Evolutionary conservation across 2,888 invertebrate species (phyloP), one percentile per base, ranked within the genome.

Genomic region (Campoplex capitator): DNA sequence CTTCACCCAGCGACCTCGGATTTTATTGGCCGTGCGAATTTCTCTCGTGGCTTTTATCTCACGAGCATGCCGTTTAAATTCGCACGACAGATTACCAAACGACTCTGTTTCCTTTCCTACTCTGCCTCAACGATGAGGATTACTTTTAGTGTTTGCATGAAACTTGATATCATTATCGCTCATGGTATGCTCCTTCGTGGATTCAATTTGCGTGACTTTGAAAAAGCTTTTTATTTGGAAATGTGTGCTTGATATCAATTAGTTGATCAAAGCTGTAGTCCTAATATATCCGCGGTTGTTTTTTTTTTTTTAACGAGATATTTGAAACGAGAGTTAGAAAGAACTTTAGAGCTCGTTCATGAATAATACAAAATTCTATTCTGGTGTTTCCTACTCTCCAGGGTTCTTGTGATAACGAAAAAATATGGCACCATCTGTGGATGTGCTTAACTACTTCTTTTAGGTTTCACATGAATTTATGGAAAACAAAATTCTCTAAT

Each of bases 11-110:
- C 68, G 84, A 78, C 88, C 82, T 62, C 82, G 84, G 48, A 78
- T 75, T 84, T 82, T 84, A 87, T 87, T 87, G 78, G 78, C 74
- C 84, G 87, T 84, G 87, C 70, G 81, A 87, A 87, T 78, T 84
- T 84, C 74, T 84, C 74, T 78, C 74, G 73, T 42, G 48, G 18
- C 70, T 77, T 58, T 28, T 76, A 45, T 38, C 73, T 23, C 54
- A 73, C 71, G 45, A 42, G 32, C 23, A 73, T n/a, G 28, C 18
- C 58, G 38, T 32, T 54, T 45, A 8, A 23, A 13, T 68, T 84
- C 74, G n/a, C 75, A 62, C 48, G 32, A 48, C 42, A 48, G 28
- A 87, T 87, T 75, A 74, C 38, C 62, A 62, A 32, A 35, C 67
- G 81, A 82, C 79, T 48, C 83, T 78, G 71, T 9, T 42, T 42